Evolutionary conservation across 2,888 invertebrate genomes (phyloP), one percentile per base, ranked within the genome.

Genomic region (Exephanes ischioxanthus): DNA sequence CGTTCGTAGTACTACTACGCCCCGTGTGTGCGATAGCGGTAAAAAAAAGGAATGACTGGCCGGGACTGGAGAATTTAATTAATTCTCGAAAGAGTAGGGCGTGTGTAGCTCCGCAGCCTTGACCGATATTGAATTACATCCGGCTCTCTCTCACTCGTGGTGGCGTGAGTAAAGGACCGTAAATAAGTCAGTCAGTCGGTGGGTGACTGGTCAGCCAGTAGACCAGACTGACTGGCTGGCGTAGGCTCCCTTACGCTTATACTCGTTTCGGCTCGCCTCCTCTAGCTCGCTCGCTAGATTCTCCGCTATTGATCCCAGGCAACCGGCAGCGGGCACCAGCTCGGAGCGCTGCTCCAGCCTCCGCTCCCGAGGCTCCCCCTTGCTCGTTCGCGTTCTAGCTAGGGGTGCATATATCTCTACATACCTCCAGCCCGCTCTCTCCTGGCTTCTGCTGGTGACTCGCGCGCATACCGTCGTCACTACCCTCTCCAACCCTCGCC

Each of bases 231-330:
- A 79, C 68, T 79, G 79, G 80, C 85, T 83, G 83, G 82, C 70
- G 78, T 81, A 73, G 73, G 70, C 78, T 81, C 84, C 71, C 84
- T 83, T 80, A 63, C 33, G 33, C 80, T 71, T 68, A 75, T 58
- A 71, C 67, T 75, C 66, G 55, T 68, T 51, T 48, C 45, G 53
- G 76, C 53, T 73, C 68, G 83, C 75, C 80, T 80, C 71, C 77
- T 66, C 66, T 16, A 37, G 58, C 78, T 77, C 68, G 77, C 71
- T 78, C 66, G 80, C 83, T 83, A 79, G 85, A 83, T 80, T 87
- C 86, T 33, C 84, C 83, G 83, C 87, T 87, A 87, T 87, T 87
- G 87, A 87, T 87, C 86, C 85, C 81, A 19, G 81, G 41, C 45
- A 41, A 37, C 55, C 30, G 22, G 16, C 70, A 70, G 30, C 37